These are phyloP conservation scores for Anorthoa munda DNA, from an alignment of 2,888 invertebrate genomes.

Conservation along the genomic window DNA sequence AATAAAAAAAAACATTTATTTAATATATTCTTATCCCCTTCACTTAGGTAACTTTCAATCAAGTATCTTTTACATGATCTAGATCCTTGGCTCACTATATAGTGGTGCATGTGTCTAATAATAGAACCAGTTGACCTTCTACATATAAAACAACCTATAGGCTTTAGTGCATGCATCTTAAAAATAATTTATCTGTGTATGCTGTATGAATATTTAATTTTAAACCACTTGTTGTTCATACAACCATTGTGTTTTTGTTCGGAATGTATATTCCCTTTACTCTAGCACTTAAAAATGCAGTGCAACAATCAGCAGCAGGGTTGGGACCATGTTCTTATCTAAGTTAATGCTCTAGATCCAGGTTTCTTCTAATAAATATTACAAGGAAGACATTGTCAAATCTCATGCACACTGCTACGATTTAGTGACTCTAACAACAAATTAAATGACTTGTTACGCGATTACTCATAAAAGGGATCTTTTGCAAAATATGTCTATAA, in stretches of 20 bases:
- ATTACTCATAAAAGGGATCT: not conserved
- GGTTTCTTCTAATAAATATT: not conserved
- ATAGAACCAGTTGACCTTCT: constrained; percentile 39
- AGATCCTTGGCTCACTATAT: not conserved
- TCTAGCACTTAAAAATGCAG: not conserved
- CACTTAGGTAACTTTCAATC: not conserved
- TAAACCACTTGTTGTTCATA: not conserved
- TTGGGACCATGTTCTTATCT: not conserved
- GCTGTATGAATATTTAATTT: not conserved
- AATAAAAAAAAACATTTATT: too few species aligned
- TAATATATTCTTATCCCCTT: constrained; percentile 18
- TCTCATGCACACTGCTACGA: not conserved
- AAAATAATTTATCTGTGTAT: not conserved
- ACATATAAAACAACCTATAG: not conserved
- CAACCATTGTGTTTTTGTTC: not conserved
- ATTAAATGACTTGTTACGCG: not conserved
- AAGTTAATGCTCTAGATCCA: not conserved
- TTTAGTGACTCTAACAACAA: not conserved
- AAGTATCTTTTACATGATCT: not conserved
- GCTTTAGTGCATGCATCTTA: not conserved
- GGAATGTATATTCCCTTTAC: not conserved
- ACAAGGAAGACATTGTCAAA: not conserved
- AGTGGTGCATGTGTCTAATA: constrained; percentile 15
- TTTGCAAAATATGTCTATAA: not conserved
- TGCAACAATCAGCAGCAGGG: not conserved